A percentile compares a stretch with the other conserved stretches of the same genome.
Conservation (phyloP, 1,140 invertebrate species). For the Melanaphis sacchari region DNA sequence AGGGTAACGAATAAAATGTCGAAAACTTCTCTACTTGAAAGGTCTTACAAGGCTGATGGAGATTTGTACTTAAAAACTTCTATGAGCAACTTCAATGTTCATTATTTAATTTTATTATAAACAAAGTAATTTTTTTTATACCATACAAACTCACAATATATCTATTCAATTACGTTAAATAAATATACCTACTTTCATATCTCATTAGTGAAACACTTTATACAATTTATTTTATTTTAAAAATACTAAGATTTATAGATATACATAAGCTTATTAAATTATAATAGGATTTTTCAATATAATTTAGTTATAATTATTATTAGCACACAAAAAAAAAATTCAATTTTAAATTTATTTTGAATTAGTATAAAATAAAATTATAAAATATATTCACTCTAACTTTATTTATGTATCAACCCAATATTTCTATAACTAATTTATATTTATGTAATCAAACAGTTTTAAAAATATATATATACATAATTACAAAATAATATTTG, state of each 20-base stretch:
- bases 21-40: constrained; percentile 32
- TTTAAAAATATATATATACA: not conserved
- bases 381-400: not conserved
- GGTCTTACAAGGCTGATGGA: not conserved
- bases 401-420: not conserved
- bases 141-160: no score
- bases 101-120: not conserved
- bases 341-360: not conserved
- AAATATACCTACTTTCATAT: not conserved
- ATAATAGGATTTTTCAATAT: not conserved
- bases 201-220: not conserved
- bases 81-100: not conserved
- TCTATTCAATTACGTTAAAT: not conserved
- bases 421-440: not conserved
- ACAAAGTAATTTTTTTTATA: not conserved
- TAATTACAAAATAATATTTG: not conserved
- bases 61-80: constrained; percentile 48
- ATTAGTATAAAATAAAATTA: not conserved
- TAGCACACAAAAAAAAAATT: not conserved
- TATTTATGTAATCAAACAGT: not conserved
- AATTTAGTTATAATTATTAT: not conserved
- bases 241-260: not conserved
- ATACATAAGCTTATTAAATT: not conserved
- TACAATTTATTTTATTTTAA: not conserved
- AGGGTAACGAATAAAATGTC: constrained; percentile 41